phyloP scores from a whole-genome alignment of 1,140 invertebrate genomes.

The Calephelis nemesis region DNA sequence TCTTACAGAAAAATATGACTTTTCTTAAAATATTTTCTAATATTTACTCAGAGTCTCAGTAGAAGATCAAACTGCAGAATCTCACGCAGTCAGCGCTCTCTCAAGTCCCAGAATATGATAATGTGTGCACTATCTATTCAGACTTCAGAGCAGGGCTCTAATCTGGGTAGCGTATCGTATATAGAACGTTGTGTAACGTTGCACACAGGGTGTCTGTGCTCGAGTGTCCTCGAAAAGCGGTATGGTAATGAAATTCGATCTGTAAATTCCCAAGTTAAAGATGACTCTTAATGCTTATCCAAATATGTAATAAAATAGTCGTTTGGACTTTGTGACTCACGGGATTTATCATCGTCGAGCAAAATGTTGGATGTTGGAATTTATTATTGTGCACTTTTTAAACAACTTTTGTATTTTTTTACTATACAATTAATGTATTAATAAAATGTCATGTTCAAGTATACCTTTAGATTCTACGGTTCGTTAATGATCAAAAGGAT shows the following conservation, averaged over 20 bases:
- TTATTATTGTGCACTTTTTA: neutral
- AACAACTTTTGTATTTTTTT: too few species aligned
- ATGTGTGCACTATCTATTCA: conserved; percentile 55
- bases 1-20: too few species aligned
- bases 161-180: conserved; percentile 49
- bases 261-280: conserved; percentile 58
- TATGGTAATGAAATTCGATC: conserved; percentile 69
- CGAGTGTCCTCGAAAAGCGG: conserved; percentile 51
- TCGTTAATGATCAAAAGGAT: too few species aligned
- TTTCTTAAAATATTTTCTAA: neutral
- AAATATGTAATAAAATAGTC: conserved; percentile 66
- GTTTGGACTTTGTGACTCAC: conserved; percentile 2
- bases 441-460: too few species aligned
- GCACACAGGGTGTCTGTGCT: conserved; percentile 41
- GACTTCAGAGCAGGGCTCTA: conserved; percentile 35
- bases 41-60: conserved; percentile 4
- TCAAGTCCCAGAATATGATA: conserved; percentile 47
- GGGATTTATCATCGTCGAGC: neutral
- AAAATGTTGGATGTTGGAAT: neutral
- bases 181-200: conserved; percentile 27
- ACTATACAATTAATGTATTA: too few species aligned
- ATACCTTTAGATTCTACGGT: too few species aligned
- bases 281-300: conserved; percentile 69
- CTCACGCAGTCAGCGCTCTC: conserved; percentile 30
- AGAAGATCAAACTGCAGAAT: conserved; percentile 20